phyloP scores from a whole-genome alignment of 2,113 vertebrate species.

The Rhea pennata region DNA sequence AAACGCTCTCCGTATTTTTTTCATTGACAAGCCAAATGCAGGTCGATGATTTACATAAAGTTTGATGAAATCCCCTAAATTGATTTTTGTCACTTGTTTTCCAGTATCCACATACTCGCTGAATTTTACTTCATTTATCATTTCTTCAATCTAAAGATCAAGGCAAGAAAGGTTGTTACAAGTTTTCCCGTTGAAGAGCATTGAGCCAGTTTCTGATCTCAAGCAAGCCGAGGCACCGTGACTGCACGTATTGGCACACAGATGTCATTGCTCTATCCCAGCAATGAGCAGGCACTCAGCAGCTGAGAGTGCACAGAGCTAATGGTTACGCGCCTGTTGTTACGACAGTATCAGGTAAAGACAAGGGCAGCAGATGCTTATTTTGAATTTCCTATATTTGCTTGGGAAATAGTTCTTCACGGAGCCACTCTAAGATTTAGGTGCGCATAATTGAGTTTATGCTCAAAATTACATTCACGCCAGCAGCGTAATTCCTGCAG shows the following conservation, averaged over 20 bases:
- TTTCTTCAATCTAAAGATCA: conserved; percentile 85
- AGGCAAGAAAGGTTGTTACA: neutral
- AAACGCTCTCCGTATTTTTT: conserved; percentile 78
- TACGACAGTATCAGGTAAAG: neutral
- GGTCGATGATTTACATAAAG: conserved; percentile 92
- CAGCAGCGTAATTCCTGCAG: neutral
- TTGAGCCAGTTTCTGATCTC: accelerated
- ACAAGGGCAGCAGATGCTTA: accelerated
- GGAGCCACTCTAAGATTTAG: neutral
- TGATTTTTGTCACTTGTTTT: conserved; percentile 83
- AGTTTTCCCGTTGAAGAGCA: neutral
- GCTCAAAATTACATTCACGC: neutral
- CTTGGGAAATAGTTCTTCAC: neutral
- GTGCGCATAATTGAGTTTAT: neutral
- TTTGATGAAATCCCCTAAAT: conserved; percentile 89
- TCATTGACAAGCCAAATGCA: conserved; percentile 78
- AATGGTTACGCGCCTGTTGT: neutral
- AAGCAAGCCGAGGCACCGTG: accelerated
- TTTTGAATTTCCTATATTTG: neutral
- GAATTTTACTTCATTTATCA: conserved; percentile 92
- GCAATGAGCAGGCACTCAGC: neutral
- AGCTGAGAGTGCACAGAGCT: neutral
- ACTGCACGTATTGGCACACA: accelerated
- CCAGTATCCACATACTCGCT: conserved; percentile 86
- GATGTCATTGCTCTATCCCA: neutral